Evolutionary conservation across 2,888 invertebrate genomes (phyloP), one percentile per base, ranked within the genome.

Genomic region (Oscheius onirici): DNA sequence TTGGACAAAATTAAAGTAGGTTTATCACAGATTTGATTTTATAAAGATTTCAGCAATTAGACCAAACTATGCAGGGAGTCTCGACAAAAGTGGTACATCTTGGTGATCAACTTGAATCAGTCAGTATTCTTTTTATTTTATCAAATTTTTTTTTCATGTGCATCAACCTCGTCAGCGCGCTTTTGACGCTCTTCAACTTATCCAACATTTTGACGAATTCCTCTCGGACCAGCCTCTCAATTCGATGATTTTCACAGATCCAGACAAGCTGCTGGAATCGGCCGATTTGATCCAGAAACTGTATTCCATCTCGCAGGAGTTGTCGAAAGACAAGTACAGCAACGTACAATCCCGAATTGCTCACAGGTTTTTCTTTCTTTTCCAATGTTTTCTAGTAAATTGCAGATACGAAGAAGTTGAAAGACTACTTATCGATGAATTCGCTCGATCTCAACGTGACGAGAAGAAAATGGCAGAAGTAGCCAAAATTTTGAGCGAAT

Each of bases 251-350:
- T 96, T 97, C 87, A 93, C 92, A 74, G 95, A 96, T 89, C 92
- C 93, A 71, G 91, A 91, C 83, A 92, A 92, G 93, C 90, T 97
- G 44, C 93, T 94, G 88, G 94, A 97, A 90, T 95, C 97, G 22
- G 97, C 97, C 11, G 96, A 97, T 90, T 92, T 97, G 3, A 96
- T 99, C 82, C 95, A 97, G 89, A 97, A 99, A 88, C 90, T 99
- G 0, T 93, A 95, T 88, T 92, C 95, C 22, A 95, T 99, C 81
- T 93, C 96, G 0, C 95, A 97, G 90, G 97, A 99, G 89, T 73
- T 87, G 58, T 82, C 80, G 40, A 77, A 77, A 52, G 85, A 86
- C 17, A 86, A 85, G 58, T 87, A 80, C 71, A 72, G 79, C 8
- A 75, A 75, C 6, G 87, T 87, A 13, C 86, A 86, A 72, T 75